Evolutionary conservation across 2,113 vertebrate species (phyloP).

Genomic region (Indicator indicator): DNA sequence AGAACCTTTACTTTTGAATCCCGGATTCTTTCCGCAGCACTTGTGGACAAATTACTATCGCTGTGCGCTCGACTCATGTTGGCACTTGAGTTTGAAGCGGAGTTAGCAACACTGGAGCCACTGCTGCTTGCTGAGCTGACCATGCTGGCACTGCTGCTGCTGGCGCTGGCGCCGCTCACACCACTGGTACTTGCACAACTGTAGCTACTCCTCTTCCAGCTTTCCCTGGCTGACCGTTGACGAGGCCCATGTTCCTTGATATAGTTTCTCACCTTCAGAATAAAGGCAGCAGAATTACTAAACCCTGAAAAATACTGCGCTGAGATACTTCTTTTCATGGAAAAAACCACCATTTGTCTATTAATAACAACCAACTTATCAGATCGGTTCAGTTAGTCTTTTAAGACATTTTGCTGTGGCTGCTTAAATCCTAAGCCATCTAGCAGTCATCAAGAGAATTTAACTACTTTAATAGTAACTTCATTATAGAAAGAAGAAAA

Average conservation of each 20-base stretch:
- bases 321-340: not conserved
- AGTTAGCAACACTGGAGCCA: slow-evolving; percentile 84
- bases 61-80: slow-evolving; percentile 97
- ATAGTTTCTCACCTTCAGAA: slow-evolving; percentile 90
- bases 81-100: slow-evolving; percentile 89
- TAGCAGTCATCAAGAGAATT: not conserved
- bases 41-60: slow-evolving; percentile 92
- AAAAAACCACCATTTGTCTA: not conserved
- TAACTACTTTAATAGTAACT: not conserved
- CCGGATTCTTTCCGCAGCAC: slow-evolving; percentile 94
- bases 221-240: slow-evolving; percentile 86
- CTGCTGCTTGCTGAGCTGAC: slow-evolving; percentile 94
- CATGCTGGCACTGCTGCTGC: slow-evolving; percentile 91
- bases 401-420: not conserved
- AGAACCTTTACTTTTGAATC: slow-evolving; percentile 92
- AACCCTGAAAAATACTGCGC: not conserved
- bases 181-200: slow-evolving; percentile 90
- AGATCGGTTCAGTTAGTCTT: not conserved
- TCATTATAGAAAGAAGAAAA: not conserved
- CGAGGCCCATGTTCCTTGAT: slow-evolving; percentile 93
- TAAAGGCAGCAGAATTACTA: not conserved
- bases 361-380: not conserved
- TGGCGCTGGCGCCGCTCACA: slow-evolving; percentile 87
- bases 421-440: not conserved
- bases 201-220: slow-evolving; percentile 92